A percentile compares a stretch with the other conserved stretches of the same genome.
Evolutionary conservation across 2,113 vertebrate species (phyloP).

Genomic region (Microtus richardsoni): DNA sequence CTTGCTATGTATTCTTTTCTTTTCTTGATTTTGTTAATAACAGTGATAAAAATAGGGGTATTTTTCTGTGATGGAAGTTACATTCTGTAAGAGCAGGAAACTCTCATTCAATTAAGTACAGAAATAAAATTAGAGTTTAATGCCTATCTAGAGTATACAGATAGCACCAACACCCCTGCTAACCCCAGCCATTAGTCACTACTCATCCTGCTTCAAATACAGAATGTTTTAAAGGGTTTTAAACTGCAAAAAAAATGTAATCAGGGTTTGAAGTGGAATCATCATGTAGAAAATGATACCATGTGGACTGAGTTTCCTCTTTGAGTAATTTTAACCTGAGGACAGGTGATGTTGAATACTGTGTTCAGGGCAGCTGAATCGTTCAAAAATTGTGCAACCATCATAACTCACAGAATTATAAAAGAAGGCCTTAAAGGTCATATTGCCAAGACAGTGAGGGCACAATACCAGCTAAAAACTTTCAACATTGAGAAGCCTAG

Average conservation of each 20-base stretch:
- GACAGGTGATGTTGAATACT: rapidly evolving
- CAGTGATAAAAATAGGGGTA: neutral
- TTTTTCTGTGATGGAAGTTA: neutral
- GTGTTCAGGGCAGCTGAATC: neutral
- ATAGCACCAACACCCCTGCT: neutral
- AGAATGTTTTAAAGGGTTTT: neutral
- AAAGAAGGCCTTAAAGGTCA: neutral
- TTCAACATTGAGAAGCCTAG: neutral
- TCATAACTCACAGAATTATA: neutral
- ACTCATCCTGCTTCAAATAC: neutral
- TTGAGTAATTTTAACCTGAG: neutral
- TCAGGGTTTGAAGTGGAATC: neutral
- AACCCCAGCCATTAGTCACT: neutral
- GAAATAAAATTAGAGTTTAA: neutral
- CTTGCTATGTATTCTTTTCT: neutral
- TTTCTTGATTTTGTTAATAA: neutral
- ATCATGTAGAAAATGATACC: neutral
- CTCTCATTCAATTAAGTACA: neutral
- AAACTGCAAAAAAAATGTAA: neutral
- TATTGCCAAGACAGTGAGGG: neutral
- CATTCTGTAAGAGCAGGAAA: neutral
- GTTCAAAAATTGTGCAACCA: neutral
- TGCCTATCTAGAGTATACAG: neutral
- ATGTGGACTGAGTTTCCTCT: neutral
- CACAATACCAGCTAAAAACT: neutral